Evolutionary conservation across 2,888 invertebrate species (phyloP).

Genomic region (Heliconius erato): DNA sequence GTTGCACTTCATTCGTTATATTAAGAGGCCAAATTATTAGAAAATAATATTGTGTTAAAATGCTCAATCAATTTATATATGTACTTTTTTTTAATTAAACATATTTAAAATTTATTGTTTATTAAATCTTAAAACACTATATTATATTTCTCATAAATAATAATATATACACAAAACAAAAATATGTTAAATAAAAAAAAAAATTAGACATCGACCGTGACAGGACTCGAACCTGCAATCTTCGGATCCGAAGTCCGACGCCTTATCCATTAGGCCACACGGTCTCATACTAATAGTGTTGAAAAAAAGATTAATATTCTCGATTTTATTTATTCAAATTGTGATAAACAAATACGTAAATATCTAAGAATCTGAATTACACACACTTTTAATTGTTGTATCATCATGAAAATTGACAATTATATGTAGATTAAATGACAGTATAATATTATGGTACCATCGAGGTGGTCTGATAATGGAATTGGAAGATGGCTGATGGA

Average conservation of each 20-base stretch:
- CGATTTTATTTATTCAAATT: background rate
- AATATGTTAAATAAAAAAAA: slow-evolving; percentile 4
- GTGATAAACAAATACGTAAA: too few species aligned
- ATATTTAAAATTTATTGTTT: background rate
- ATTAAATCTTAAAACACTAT: background rate
- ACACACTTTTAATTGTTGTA: too few species aligned
- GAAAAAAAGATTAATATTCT: background rate
- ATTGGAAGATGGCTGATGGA: too few species aligned
- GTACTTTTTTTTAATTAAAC: background rate
- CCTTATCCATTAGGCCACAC: slow-evolving; percentile 91
- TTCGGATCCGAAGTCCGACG: slow-evolving; percentile 91
- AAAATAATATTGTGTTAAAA: too few species aligned
- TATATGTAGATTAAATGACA: too few species aligned
- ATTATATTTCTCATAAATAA: slow-evolving; percentile 1
- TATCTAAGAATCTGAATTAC: too few species aligned
- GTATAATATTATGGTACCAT: too few species aligned
- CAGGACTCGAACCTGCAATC: slow-evolving; percentile 91
- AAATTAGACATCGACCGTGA: slow-evolving; percentile 85
- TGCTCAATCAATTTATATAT: too few species aligned
- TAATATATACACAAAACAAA: background rate
- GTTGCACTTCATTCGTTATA: too few species aligned
- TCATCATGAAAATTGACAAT: too few species aligned
- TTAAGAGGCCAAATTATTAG: too few species aligned
- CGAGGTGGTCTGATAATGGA: too few species aligned
- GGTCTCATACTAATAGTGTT: slow-evolving; percentile 64